Base-by-base conservation (phyloP, 1,140 invertebrate species). In the Bradynema listronoti region DNA sequence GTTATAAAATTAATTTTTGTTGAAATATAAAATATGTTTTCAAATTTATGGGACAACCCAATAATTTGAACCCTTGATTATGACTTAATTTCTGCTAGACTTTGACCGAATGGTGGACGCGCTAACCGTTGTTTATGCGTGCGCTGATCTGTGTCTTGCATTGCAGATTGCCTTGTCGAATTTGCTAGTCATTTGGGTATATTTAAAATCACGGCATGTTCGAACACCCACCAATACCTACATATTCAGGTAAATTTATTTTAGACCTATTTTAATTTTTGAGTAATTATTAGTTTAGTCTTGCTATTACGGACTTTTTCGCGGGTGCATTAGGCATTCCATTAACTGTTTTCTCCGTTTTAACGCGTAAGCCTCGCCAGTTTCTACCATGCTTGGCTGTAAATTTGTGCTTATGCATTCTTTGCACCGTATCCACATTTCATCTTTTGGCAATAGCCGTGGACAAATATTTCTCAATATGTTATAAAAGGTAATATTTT, bases 381-480 rank as follows among this genome's bases (percentile, higher is more conserved):
- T 70, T 70, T 30, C 30, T 43, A 4, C 16, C 68, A n/a, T 70
- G 68, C 29, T 46, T 70, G 39, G 32, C 50, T 14, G 58, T 70
- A 30, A 69, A 70, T 53, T 33, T 70, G 9, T 63, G 72, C 49
- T 36, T 70, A 7, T 70, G 68, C 42, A 57, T 61, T n/a, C 46
- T 70, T 9, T 70, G 68, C 24, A 70, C 68, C 4, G 52, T 70
- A 22, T 73, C 70, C 7, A 70, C 69, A 3, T 73, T 70, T 41
- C 68, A 70, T 47, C 46, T 70, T 34, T 50, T 70, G 43, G 69
- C 66, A 19, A 70, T 70, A 41, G 68, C 68, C n/a, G 32, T 70
- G 9, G 70, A 70, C 56, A 73, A 69, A 56, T 70, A 69, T 39
- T 30, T 70, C 11, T 72, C 63, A 11, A 70, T 70, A n/a, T 70